A percentile compares a stretch with the other conserved stretches of the same genome.
phyloP scores from a whole-genome alignment of 2,797 vertebrate genomes.

The Pteropus rufus region DNA sequence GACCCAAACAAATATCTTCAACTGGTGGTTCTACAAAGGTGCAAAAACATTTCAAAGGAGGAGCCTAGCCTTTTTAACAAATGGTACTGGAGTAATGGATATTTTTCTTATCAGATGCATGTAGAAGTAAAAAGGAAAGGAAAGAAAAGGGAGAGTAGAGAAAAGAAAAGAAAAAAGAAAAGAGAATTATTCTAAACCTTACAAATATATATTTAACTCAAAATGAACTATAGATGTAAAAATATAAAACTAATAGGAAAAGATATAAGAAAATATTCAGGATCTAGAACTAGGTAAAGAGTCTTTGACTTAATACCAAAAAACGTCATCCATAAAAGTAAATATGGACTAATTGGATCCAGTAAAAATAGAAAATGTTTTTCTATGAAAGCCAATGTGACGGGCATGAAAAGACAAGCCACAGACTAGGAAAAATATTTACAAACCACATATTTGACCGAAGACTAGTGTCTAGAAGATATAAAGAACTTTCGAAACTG shows the following conservation, averaged over 20 bases:
- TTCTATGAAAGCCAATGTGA: neutral
- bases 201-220: neutral
- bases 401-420: neutral
- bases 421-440: neutral
- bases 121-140: too few species aligned
- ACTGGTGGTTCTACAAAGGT: neutral
- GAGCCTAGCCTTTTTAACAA: neutral
- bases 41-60: neutral
- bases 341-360: neutral
- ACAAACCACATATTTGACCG: neutral
- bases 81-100: neutral
- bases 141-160: neutral
- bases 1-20: neutral
- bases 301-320: neutral
- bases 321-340: neutral
- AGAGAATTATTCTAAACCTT: neutral
- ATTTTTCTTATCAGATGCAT: neutral
- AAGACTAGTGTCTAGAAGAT: neutral
- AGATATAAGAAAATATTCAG: neutral
- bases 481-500: neutral
- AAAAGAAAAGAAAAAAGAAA: neutral
- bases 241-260: neutral
- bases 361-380: neutral
- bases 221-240: neutral
- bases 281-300: neutral